Evolutionary conservation across 2,797 vertebrate species (phyloP).

Genomic region (Bryconaethiops microstoma): DNA sequence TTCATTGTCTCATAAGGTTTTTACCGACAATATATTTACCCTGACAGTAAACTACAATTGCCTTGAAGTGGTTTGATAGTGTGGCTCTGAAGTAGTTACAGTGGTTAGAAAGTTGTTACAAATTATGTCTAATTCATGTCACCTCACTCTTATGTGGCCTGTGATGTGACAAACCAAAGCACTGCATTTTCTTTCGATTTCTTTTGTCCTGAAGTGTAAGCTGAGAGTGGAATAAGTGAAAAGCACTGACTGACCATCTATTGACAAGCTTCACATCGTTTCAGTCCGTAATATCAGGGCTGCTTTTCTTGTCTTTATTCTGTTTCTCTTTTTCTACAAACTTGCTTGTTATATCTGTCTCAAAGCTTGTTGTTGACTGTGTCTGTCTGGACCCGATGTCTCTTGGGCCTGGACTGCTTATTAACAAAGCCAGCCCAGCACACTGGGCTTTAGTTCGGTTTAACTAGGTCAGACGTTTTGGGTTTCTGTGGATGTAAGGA

Average conservation of each 20-base stretch:
- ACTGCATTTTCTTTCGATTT: background rate
- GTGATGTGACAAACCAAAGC: background rate
- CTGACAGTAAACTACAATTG: background rate
- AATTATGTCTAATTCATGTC: background rate
- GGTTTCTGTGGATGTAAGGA: slow-evolving; percentile 47
- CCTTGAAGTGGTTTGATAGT: background rate
- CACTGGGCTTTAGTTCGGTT: slow-evolving; percentile 35
- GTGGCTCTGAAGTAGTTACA: background rate
- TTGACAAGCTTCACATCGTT: background rate
- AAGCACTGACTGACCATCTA: background rate
- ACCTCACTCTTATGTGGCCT: background rate
- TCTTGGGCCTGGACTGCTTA: slow-evolving; percentile 20
- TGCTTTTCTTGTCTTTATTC: too few species aligned
- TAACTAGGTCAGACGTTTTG: slow-evolving; percentile 48
- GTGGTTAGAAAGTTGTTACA: background rate
- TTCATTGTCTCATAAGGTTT: background rate
- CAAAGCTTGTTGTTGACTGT: background rate
- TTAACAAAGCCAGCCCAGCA: slow-evolving; percentile 45
- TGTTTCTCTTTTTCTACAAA: background rate
- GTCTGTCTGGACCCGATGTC: slow-evolving; percentile 10
- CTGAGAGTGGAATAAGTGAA: background rate
- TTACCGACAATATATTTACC: background rate
- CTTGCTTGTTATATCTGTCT: slow-evolving; percentile 1
- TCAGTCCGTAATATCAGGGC: background rate
- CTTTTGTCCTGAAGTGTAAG: background rate